Base-by-base conservation (phyloP, 2,113 vertebrate genomes). In the Lasiurus borealis region DNA sequence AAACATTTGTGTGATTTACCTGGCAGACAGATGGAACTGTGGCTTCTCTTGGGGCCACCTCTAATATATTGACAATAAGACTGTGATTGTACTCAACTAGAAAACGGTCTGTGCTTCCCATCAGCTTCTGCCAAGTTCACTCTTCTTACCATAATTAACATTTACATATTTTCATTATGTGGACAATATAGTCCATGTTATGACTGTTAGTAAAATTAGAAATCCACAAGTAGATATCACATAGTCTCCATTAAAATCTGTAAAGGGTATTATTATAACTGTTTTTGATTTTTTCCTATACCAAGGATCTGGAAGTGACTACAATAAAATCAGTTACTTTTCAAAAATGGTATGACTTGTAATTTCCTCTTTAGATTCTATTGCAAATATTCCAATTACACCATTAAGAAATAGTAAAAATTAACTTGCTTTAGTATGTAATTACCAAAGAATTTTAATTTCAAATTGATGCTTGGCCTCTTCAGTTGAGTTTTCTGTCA, bases 141-240 rank as follows among this genome's bases (percentile, higher is more conserved):
- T 90, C 27, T 84, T 77, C 68, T 90, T 69, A 95, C 93, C 85
- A 46, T 40, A 84, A 71, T 86, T 93, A 88, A n/a, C 77, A 93
- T 66, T 92, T 78, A 73, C 90, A 76, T 83, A 27, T 72, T 88
- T 95, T 86, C 46, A 87, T 94, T 92, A 73, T 62, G 34, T 64
- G 73, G 34, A 85, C 48, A 50, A 93, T 96, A 92, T 82, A 90
- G 75, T 72, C 92, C 92, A 52, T 85, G 72, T 87, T 76, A 88
- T 48, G 36, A 90, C 72, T 94, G 27, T 91, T 91, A 40, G 71
- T 54, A 88, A 95, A 96, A 94, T 94, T 96, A 85, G 86, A 97
- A 96, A 85, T 73, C 66, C 64, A 40, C 94, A 92, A 88, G 88
- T 96, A 72, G 44, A 82, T 62, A 46, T 89, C 91, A 34, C 48